Base-by-base conservation (phyloP, 1,140 invertebrate species). In the Melanaphis sacchari region DNA sequence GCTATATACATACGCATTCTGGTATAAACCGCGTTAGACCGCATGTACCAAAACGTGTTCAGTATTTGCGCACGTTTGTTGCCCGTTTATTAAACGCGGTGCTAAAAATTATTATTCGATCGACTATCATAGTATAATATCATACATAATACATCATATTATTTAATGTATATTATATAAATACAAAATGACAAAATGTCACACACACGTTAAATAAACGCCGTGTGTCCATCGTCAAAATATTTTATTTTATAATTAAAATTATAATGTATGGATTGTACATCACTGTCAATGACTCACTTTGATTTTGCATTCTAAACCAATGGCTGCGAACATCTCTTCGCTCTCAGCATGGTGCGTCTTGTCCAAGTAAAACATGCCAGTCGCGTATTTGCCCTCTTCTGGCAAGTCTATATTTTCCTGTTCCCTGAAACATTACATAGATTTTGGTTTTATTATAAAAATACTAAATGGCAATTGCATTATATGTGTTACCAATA, bases 281-380 rank as follows among this genome's bases (percentile, higher is more conserved):
- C 31, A 31, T 95, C n/a, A n/a, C 15, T 11, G 21, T 24, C 22
- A 31, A 82, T 8, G 54, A 93, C 91, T 93, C 46, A 97, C 97
- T 95, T 97, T 96, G 84, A 99, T 96, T 49, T 97, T 96, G 95
- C 98, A 96, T 94, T 98, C 97, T 94, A 97, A 96, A 93, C 98
- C 98, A 94, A 99, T 96, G 92, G 96, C 96, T 93, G 96, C 96
- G 95, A 99, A 99, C 91, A 97, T 96, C 91, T 96, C 96, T 95
- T 99, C 98, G 54, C 97, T 97, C 94, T 98, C 96, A 94, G 97
- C 96, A 94, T 98, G 97, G 94, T 98, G 97, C 26, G 97, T 96
- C 94, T 97, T 97, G 95, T 99, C 98, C 94, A 99, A 95, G 95
- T 98, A 99, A 94, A 99, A 96, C 91, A 99, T 98, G 92, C 99